A percentile compares a stretch with the other conserved stretches of the same genome.
Evolutionary conservation across 1,140 invertebrate genomes (phyloP).

Genomic region (Tenebrio molitor): DNA sequence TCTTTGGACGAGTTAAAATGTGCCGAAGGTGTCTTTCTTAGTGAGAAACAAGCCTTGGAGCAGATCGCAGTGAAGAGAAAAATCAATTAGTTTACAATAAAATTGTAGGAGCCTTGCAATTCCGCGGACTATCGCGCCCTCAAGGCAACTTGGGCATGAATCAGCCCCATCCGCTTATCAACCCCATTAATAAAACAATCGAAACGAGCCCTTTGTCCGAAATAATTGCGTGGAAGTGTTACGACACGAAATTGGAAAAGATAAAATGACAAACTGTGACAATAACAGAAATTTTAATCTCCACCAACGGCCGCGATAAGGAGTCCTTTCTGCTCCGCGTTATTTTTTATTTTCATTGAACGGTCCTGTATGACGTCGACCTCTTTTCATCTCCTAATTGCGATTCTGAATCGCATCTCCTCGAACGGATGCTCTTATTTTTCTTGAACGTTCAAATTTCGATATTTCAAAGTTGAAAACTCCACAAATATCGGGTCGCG

Average conservation of each 20-base stretch:
- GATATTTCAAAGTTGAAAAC: neutral
- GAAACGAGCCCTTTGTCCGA: slow-evolving; percentile 11
- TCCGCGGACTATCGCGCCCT: too few species aligned
- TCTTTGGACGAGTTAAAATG: too few species aligned
- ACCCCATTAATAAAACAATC: slow-evolving; percentile 4
- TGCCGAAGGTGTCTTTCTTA: too few species aligned
- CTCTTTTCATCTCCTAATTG: too few species aligned
- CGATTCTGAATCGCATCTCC: neutral
- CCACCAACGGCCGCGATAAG: neutral
- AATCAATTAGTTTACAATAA: too few species aligned
- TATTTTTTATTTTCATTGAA: neutral
- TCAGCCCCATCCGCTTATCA: neutral
- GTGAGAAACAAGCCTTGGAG: too few species aligned
- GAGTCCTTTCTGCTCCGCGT: neutral
- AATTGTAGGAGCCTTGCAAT: too few species aligned
- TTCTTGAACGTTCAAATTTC: neutral
- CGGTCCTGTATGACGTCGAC: too few species aligned
- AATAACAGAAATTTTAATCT: neutral
- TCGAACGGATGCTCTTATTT: neutral
- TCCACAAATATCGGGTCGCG: neutral
- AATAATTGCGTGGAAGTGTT: slow-evolving; percentile 30
- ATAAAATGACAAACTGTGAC: slow-evolving; percentile 19
- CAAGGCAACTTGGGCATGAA: too few species aligned
- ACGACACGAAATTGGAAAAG: slow-evolving; percentile 33
- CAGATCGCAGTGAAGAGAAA: too few species aligned